Conservation (phyloP, 2,888 invertebrate genomes). For the Spicauda simplicius region DNA sequence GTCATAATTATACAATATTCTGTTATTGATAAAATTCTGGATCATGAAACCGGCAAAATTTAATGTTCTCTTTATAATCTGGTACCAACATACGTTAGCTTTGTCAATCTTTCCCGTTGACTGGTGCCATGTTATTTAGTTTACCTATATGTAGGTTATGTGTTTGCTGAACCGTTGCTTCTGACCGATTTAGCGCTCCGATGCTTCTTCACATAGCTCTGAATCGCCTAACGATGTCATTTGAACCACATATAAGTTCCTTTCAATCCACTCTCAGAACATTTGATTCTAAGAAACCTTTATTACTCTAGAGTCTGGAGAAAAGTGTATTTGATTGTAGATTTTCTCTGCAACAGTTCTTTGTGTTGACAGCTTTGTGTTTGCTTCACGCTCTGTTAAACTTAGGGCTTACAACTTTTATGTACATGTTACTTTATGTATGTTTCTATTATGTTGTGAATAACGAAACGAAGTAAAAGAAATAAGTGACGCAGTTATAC, state of each 20-base stretch:
- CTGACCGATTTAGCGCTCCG: slow-evolving; percentile 35
- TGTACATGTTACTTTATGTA: too few relatives aligned
- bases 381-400: not conserved
- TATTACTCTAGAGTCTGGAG: not conserved
- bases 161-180: slow-evolving; percentile 32
- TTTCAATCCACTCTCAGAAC: slow-evolving; percentile 5
- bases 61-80: not conserved
- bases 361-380: not conserved
- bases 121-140: slow-evolving; percentile 23
- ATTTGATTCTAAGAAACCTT: not conserved
- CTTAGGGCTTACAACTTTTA: not conserved
- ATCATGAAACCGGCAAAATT: too few relatives aligned
- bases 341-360: not conserved
- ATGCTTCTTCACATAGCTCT: slow-evolving; percentile 32
- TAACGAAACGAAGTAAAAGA: too few relatives aligned
- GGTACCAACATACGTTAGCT: not conserved
- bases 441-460: too few relatives aligned
- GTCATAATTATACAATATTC: too few relatives aligned
- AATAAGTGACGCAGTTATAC: too few relatives aligned
- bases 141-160: slow-evolving; percentile 26
- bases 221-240: slow-evolving; percentile 33
- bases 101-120: slow-evolving; percentile 22
- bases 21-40: not conserved
- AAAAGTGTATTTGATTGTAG: not conserved
- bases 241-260: slow-evolving; percentile 26